phyloP scores from a whole-genome alignment of 2,888 invertebrate species.

The Campopleginae sp. region DNA sequence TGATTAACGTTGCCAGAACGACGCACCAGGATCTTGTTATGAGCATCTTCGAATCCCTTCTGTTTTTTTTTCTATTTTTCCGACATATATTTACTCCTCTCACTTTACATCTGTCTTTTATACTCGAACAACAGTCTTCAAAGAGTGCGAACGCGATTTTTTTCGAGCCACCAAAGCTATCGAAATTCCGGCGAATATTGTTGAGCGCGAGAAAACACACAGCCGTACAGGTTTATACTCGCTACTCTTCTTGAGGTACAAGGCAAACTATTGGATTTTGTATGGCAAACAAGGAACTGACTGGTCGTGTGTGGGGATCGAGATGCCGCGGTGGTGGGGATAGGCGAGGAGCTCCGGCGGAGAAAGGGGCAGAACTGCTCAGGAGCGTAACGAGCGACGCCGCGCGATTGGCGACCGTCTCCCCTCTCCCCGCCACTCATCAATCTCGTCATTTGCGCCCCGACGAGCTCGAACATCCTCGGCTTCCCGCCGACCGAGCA shows the following conservation, averaged over 20 bases:
- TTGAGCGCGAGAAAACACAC: conserved; percentile 60
- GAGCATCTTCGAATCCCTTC: conserved; percentile 53
- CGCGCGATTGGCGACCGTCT: conserved; percentile 8
- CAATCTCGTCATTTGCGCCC: neutral
- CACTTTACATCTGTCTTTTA: neutral
- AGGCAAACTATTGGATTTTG: conserved; percentile 84
- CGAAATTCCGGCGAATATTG: conserved; percentile 15
- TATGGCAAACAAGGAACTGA: conserved; percentile 84
- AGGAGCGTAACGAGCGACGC: conserved; percentile 77
- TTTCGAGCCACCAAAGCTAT: neutral
- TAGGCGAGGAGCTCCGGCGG: conserved; percentile 62
- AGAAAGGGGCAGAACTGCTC: conserved; percentile 67
- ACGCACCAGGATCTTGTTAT: conserved; percentile 44
- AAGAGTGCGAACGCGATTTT: neutral
- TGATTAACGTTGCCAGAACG: conserved; percentile 62
- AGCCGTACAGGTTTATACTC: conserved; percentile 77
- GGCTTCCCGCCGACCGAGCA: conserved; percentile 28
- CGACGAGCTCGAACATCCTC: conserved; percentile 15
- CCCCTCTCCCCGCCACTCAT: conserved; percentile 8
- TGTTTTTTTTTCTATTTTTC: conserved; percentile 12
- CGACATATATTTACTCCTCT: neutral
- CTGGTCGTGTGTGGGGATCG: conserved; percentile 78
- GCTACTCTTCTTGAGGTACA: conserved; percentile 79
- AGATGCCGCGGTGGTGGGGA: conserved; percentile 74
- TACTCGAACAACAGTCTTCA: neutral